Percentiles rank a stretch among this genome's conserved stretches.
Conservation (phyloP, 2,888 invertebrate genomes). For the Ichneumoninae sp. region DNA sequence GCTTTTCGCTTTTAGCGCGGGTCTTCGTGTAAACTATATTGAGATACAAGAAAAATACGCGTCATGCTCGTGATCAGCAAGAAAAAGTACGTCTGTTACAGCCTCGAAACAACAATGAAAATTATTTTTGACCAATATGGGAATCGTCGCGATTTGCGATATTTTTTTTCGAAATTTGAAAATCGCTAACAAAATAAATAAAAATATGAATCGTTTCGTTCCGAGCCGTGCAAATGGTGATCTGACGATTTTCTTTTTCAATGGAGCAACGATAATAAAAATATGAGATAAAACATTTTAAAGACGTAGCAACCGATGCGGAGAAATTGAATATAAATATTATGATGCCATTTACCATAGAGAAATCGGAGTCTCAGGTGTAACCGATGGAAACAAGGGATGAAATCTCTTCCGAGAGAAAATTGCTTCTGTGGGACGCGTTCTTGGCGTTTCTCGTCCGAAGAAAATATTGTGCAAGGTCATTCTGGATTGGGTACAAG, state of each 20-base stretch:
- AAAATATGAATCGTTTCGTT: too few species aligned
- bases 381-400: conserved; percentile 70
- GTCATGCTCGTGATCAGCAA: too few species aligned
- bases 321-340: conserved; percentile 37
- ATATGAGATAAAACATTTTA: not conserved
- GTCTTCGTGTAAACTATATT: not conserved
- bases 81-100: too few species aligned
- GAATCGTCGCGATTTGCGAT: too few species aligned
- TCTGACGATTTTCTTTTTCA: not conserved
- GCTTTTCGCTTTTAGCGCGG: not conserved
- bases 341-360: conserved; percentile 19
- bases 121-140: too few species aligned
- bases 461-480: conserved; percentile 50
- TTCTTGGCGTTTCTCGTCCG: conserved; percentile 31
- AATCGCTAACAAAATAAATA: too few species aligned
- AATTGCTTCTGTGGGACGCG: conserved; percentile 68
- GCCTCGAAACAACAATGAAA: too few species aligned
- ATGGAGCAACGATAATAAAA: not conserved
- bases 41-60: too few species aligned
- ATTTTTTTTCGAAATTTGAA: too few species aligned
- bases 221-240: too few species aligned
- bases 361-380: conserved; percentile 75
- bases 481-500: not conserved
- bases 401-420: conserved; percentile 72
- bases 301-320: not conserved